Evolutionary conservation across 35 echinoderm and acorn worm genomes (phyloP).

Genomic region (Patiria miniata): DNA sequence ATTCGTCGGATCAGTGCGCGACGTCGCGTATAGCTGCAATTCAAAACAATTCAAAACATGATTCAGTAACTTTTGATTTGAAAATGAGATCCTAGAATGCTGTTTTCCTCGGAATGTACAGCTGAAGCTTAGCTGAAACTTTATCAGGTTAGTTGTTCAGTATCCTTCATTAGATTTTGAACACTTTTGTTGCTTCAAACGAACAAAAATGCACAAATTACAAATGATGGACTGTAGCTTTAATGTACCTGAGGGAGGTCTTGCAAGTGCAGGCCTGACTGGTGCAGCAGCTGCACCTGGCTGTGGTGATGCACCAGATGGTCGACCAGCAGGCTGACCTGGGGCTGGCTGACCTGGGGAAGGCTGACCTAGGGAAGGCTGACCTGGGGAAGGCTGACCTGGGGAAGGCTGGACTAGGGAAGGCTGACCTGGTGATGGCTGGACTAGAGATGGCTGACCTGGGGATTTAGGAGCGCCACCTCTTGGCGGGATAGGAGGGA

Average conservation of each 20-base stretch:
- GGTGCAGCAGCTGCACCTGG: conserved; percentile 7
- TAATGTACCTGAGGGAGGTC: conserved; percentile 15
- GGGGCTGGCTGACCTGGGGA: not conserved
- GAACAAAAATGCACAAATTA: too few species aligned
- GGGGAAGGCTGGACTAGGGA: conserved; percentile 20
- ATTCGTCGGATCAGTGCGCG: too few species aligned
- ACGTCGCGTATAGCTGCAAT: too few species aligned
- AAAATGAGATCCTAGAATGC: too few species aligned
- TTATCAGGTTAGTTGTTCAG: too few species aligned
- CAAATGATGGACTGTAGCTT: too few species aligned
- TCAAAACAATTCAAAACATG: too few species aligned
- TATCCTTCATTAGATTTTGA: too few species aligned
- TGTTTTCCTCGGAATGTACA: too few species aligned
- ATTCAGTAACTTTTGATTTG: too few species aligned
- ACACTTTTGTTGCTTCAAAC: too few species aligned
- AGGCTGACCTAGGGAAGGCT: not conserved
- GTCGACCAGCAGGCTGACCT: not conserved
- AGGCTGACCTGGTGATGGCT: not conserved
- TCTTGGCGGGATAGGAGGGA: conserved; percentile 66
- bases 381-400: not conserved
- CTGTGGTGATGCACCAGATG: not conserved
- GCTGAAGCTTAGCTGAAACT: too few species aligned
- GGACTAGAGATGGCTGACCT: not conserved
- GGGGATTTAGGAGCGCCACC: not conserved
- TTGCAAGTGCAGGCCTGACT: not conserved